Conservation (phyloP, 2,888 invertebrate species). For the Apeira syringaria region DNA sequence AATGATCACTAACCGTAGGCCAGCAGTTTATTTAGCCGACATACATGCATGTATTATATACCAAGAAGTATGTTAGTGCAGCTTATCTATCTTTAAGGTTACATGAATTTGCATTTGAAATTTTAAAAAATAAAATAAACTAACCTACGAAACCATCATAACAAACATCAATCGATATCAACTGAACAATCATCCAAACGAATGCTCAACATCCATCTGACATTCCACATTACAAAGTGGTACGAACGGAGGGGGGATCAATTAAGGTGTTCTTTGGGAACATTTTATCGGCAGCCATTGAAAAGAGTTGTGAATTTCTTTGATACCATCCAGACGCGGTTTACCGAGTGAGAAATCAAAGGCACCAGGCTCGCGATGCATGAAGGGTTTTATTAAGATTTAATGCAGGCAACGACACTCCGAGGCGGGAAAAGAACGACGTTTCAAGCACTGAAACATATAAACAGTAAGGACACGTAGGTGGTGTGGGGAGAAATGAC, state of each 20-base stretch:
- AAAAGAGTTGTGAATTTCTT: slow-evolving; percentile 84
- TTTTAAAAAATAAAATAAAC: too few species aligned
- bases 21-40: too few species aligned
- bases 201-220: slow-evolving; percentile 17
- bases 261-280: slow-evolving; percentile 74
- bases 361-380: slow-evolving; percentile 71
- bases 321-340: slow-evolving; percentile 78
- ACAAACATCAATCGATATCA: too few species aligned
- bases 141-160: too few species aligned
- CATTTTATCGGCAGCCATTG: slow-evolving; percentile 82
- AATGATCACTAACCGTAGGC: too few species aligned
- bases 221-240: slow-evolving; percentile 17
- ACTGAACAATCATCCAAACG: slow-evolving; percentile 4
- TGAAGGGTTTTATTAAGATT: slow-evolving; percentile 83
- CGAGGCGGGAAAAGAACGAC: slow-evolving; percentile 81
- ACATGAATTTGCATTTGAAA: too few species aligned
- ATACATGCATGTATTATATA: too few species aligned
- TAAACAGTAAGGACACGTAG: slow-evolving; percentile 4
- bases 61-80: too few species aligned
- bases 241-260: slow-evolving; percentile 62
- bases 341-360: slow-evolving; percentile 83
- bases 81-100: too few species aligned
- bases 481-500: neutral
- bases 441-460: slow-evolving; percentile 60
- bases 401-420: slow-evolving; percentile 82